Conservation (phyloP, 64 coral and sea anemone species). For the Catalaphyllia jardinei region DNA sequence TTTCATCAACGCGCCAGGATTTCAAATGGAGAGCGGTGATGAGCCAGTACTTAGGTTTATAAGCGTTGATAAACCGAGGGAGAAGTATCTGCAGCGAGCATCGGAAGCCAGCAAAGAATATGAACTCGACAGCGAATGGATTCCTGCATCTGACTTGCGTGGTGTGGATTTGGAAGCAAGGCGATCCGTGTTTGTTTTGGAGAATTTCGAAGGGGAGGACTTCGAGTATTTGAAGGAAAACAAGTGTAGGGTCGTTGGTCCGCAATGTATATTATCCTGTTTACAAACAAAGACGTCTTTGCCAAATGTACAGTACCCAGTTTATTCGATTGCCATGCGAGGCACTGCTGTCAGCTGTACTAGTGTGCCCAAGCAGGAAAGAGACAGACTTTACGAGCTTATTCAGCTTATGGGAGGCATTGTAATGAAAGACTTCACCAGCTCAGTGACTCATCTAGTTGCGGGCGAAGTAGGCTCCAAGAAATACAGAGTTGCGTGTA, state of each 20-base stretch:
- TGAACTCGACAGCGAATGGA: constrained; percentile 65
- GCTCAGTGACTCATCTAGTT: constrained; percentile 88
- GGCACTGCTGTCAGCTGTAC: constrained; percentile 70
- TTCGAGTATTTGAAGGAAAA: constrained; percentile 76
- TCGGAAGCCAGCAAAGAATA: constrained; percentile 58
- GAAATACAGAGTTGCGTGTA: constrained; percentile 84
- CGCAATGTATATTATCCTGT: constrained; percentile 83
- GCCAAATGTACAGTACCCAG: constrained; percentile 58
- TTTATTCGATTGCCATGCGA: constrained; percentile 78
- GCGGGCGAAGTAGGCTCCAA: constrained; percentile 95
- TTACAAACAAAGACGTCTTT: constrained; percentile 63
- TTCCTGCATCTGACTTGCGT: constrained; percentile 52
- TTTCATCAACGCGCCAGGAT: not conserved
- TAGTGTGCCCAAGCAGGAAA: constrained; percentile 69
- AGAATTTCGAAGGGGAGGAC: constrained; percentile 70
- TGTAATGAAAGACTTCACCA: constrained; percentile 75
- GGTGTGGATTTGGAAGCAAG: constrained; percentile 37
- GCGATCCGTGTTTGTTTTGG: constrained; percentile 65
- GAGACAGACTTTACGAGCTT: constrained; percentile 67
- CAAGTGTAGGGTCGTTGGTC: constrained; percentile 80
- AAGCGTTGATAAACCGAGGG: constrained; percentile 45
- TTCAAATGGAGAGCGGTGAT: constrained; percentile 13
- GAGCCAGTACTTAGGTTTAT: constrained; percentile 76
- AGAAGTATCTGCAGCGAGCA: constrained; percentile 45
- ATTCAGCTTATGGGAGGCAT: constrained; percentile 85